Evolutionary conservation across 2,797 vertebrate genomes (phyloP), one percentile per base, ranked within the genome.

Genomic region (Myiotriccus ornatus): DNA sequence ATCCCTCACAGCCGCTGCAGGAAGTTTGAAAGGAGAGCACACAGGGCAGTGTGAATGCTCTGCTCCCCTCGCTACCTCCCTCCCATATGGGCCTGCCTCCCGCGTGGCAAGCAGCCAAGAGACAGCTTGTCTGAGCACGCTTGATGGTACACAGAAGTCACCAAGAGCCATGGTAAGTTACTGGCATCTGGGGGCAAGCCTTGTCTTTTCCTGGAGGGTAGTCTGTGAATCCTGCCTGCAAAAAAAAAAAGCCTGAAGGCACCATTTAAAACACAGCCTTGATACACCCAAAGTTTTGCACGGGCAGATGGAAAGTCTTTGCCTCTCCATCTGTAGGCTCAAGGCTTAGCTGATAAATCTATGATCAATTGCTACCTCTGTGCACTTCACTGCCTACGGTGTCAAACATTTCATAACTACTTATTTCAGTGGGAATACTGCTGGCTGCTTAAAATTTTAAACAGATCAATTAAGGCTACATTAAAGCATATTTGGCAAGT

Each of bases 401-500:
- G 67, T 94, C 91, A 96, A 90, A 87, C 27, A 14, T 89, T 94
- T 94, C 86, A 37, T 77, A 95, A 91, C 75, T 73, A 23, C 24
- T 44, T 89, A 74, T 62, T 94, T 85, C 91, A 91, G 77, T 90
- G 88, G 83, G 93, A 96, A 94, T 87, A 90, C 23, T 93, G 67
- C 74, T 89, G 64, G 76, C 74, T 96, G 89, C 91, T 94, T 92
- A 80, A 95, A 92, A 90, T 87, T 78, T 94, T 67, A 89, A 60
- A 91, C 69, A 94, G 87, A 94, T 94, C 90, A 94, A 85, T 94
- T 96, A 95, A 80, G 74, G 62, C 90, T 87, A 89, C 62, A 96
- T 92, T 96, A 92, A 95, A 87, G 79, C 9, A 7, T 88, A 94
- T 96, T 92, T 90, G 89, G 88, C 90, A 95, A 95, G 94, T 80